Conservation (phyloP, 2,113 vertebrate species). For the human (Homo sapiens) region GRCh38 chr2:12340001-12340500, state of each 20-base stretch:
- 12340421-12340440: constrained; percentile 6
- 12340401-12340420: constrained; percentile 42
- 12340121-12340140: not conserved
- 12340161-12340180: not conserved
- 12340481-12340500: not conserved
- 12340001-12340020: not conserved
- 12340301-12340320: constrained; percentile 42
- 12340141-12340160: fast-evolving
- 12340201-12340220: not conserved
- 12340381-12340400: not conserved
- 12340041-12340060: not conserved
- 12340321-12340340: constrained; percentile 30
- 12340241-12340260: not conserved
- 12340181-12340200: not conserved
- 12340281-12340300: constrained; percentile 15
- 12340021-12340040: not conserved
- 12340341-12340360: constrained; percentile 15
- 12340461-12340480: not conserved
- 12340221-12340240: not conserved
- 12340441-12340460: not conserved
- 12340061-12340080: not conserved
- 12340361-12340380: constrained; percentile 1
- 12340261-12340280: not conserved
- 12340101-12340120: not conserved
- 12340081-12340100: not conserved